phyloP scores from a whole-genome alignment of 2,888 invertebrate species.

The Nomada lathburiana region DNA sequence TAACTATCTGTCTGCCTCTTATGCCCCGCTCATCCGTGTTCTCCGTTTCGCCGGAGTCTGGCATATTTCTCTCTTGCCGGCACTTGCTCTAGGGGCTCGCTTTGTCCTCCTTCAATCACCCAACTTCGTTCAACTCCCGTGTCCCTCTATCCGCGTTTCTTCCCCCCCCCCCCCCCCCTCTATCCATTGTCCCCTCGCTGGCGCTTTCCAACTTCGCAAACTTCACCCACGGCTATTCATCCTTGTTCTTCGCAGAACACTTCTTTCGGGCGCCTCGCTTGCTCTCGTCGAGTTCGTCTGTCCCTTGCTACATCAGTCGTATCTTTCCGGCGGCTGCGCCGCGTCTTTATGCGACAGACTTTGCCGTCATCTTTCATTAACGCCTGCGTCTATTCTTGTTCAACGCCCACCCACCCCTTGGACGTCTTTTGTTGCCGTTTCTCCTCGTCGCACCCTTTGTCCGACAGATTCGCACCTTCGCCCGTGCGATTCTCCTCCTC shows the following conservation, averaged over 20 bases:
- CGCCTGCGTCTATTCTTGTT: background rate
- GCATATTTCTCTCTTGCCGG: conserved; percentile 24
- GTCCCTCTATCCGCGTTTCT: conserved; percentile 1
- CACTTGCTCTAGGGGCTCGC: conserved; percentile 8
- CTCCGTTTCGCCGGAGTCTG: conserved; percentile 13
- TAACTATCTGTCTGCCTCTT: conserved; percentile 45
- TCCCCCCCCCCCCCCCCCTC: too few species aligned
- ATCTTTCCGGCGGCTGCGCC: conserved; percentile 16
- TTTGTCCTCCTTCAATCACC: background rate
- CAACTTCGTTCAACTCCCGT: background rate
- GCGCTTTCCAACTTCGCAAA: background rate
- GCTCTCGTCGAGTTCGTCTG: conserved; percentile 13
- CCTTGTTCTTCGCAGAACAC: conserved; percentile 36
- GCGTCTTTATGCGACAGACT: conserved; percentile 34
- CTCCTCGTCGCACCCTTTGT: conserved; percentile 13
- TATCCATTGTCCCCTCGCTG: conserved; percentile 12
- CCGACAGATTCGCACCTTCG: conserved; percentile 35
- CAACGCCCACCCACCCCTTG: conserved; percentile 3
- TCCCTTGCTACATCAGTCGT: conserved; percentile 35
- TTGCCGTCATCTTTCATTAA: conserved; percentile 46
- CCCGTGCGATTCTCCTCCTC: conserved; percentile 29
- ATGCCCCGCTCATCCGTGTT: conserved; percentile 4
- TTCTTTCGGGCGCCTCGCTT: conserved; percentile 15
- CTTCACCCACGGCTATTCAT: conserved; percentile 33
- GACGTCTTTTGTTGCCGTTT: conserved; percentile 8